phyloP scores from a whole-genome alignment of 2,797 vertebrate species.

The Champsocephalus gunnari region DNA sequence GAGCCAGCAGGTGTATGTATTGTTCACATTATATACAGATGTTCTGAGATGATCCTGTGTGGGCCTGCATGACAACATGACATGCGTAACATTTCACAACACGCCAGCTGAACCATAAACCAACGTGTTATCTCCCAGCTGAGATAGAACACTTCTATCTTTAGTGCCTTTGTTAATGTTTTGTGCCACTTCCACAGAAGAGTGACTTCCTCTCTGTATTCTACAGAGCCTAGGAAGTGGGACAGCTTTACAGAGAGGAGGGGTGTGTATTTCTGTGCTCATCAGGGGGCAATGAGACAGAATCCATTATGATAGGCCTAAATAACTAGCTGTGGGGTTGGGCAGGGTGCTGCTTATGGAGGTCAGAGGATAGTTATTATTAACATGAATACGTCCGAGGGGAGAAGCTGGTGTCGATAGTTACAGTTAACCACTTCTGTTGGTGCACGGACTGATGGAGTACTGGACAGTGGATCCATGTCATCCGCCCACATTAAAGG shows the following conservation, averaged over 20 bases:
- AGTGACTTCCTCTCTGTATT: slow-evolving; percentile 7
- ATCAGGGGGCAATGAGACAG: slow-evolving; percentile 37
- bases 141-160: slow-evolving; percentile 21
- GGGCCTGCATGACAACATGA: background rate
- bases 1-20: background rate
- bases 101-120: slow-evolving; percentile 5
- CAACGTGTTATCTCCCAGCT: slow-evolving; percentile 20
- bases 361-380: slow-evolving; percentile 57
- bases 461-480: slow-evolving; percentile 30
- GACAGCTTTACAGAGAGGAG: slow-evolving; percentile 24
- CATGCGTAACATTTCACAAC: background rate
- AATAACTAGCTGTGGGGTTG: slow-evolving; percentile 52
- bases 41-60: background rate
- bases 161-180: slow-evolving; percentile 32
- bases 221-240: slow-evolving; percentile 49
- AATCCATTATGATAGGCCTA: slow-evolving; percentile 63
- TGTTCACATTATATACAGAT: background rate
- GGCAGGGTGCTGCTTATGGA: slow-evolving; percentile 38
- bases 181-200: slow-evolving; percentile 22
- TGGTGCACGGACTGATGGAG: slow-evolving; percentile 13
- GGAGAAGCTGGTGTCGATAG: slow-evolving; percentile 46
- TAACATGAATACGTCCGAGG: slow-evolving; percentile 40
- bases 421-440: slow-evolving; percentile 16
- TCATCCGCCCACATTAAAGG: slow-evolving; percentile 30
- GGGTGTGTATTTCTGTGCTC: slow-evolving; percentile 35